phyloP scores from a whole-genome alignment of 2,797 vertebrate species.

The Acropternis orthonyx region DNA sequence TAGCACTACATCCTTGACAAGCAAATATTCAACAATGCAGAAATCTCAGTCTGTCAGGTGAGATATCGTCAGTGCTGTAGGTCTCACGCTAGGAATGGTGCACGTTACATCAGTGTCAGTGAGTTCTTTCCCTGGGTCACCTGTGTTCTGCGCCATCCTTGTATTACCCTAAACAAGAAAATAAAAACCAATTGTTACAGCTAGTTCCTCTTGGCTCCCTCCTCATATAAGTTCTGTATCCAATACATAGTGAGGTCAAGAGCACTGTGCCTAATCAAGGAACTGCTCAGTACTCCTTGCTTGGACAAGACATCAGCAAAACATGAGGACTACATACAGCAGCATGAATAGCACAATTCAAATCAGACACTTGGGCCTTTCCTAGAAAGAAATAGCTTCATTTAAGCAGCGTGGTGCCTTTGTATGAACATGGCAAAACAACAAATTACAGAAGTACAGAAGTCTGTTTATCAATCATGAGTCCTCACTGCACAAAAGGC shows the following conservation, averaged over 20 bases:
- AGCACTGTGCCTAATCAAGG: neutral
- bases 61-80: accelerated
- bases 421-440: neutral
- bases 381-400: neutral
- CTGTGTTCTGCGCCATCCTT: neutral
- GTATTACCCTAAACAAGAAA: neutral
- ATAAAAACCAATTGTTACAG: neutral
- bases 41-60: neutral
- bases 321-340: neutral
- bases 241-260: neutral
- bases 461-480: neutral
- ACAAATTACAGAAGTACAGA: neutral
- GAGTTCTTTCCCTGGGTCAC: neutral
- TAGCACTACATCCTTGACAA: neutral
- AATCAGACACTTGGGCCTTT: neutral
- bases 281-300: neutral
- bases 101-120: neutral
- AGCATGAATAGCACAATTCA: neutral
- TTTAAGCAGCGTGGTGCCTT: neutral
- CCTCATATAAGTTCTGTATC: accelerated
- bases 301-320: neutral
- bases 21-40: neutral
- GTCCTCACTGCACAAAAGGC: neutral
- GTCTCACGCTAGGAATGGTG: accelerated
- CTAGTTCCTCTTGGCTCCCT: neutral